A percentile compares a stretch with the other conserved stretches of the same genome.
Evolutionary conservation across 2,888 invertebrate genomes (phyloP).

Genomic region (Sepioteuthis lessoniana): DNA sequence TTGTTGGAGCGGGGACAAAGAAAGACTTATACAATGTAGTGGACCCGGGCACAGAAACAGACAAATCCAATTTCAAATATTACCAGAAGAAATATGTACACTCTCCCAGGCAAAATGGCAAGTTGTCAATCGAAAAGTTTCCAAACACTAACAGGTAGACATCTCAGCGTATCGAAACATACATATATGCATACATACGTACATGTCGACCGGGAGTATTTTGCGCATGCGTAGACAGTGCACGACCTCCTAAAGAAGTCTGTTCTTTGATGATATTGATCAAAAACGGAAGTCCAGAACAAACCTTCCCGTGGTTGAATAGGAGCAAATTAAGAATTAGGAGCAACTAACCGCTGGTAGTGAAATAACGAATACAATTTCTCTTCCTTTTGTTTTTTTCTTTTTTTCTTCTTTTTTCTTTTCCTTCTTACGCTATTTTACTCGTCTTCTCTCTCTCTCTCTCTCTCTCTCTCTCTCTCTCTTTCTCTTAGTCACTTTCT

Average conservation of each 20-base stretch:
- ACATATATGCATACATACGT: background rate
- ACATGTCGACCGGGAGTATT: background rate
- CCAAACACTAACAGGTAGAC: background rate
- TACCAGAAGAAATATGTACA: background rate
- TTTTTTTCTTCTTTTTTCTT: background rate
- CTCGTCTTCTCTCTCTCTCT: too few species aligned
- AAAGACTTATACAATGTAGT: too few species aligned
- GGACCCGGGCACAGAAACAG: background rate
- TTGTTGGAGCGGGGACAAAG: too few species aligned
- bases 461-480: too few species aligned
- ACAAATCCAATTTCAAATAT: background rate
- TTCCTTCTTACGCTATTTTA: background rate
- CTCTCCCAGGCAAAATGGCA: background rate
- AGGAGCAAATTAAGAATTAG: background rate
- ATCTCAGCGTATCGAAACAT: background rate
- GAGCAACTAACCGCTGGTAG: background rate
- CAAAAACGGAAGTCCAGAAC: background rate
- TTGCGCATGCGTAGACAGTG: background rate
- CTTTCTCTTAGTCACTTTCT: too few species aligned
- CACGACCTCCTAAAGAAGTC: background rate
- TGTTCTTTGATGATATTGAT: background rate
- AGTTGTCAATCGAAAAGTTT: background rate
- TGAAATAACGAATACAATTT: background rate
- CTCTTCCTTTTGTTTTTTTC: background rate
- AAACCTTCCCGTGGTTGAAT: background rate